Evolutionary conservation across 2,888 invertebrate genomes (phyloP).

Genomic region (Eupithecia dodoneata): DNA sequence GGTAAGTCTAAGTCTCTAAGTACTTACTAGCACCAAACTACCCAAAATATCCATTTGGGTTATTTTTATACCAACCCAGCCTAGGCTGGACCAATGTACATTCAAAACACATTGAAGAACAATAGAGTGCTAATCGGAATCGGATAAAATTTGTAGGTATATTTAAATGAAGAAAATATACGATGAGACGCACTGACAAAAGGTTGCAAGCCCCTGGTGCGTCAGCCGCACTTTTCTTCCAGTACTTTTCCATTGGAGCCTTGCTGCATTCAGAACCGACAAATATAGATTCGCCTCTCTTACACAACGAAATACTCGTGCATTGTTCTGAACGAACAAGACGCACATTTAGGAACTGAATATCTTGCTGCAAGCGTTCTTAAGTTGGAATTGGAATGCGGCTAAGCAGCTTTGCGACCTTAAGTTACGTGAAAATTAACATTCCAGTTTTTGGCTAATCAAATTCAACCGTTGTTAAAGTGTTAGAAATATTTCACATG

Average conservation of each 20-base stretch:
- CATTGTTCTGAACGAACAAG: constrained; percentile 37
- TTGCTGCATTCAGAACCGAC: constrained; percentile 53
- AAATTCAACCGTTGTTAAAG: constrained; percentile 16
- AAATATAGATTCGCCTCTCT: constrained; percentile 53
- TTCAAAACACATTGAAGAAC: neutral
- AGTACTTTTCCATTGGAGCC: constrained; percentile 74
- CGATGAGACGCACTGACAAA: constrained; percentile 53
- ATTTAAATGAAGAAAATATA: neutral
- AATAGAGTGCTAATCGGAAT: neutral
- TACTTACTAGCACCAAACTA: too few relatives aligned
- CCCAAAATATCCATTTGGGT: too few relatives aligned
- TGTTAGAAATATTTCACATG: constrained; percentile 32
- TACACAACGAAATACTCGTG: constrained; percentile 38
- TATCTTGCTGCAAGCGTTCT: constrained; percentile 37
- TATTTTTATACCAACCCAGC: too few relatives aligned
- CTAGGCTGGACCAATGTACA: neutral
- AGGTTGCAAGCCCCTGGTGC: constrained; percentile 58
- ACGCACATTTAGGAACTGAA: constrained; percentile 37
- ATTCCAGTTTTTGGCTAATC: constrained; percentile 14
- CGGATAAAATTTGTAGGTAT: neutral
- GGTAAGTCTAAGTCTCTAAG: too few relatives aligned
- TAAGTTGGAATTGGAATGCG: constrained; percentile 37
- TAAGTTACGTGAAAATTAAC: constrained; percentile 22
- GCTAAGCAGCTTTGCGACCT: constrained; percentile 30
- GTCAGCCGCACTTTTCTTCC: constrained; percentile 62